Conservation (phyloP, 2,113 vertebrate genomes). For the Trogon surrucura region DNA sequence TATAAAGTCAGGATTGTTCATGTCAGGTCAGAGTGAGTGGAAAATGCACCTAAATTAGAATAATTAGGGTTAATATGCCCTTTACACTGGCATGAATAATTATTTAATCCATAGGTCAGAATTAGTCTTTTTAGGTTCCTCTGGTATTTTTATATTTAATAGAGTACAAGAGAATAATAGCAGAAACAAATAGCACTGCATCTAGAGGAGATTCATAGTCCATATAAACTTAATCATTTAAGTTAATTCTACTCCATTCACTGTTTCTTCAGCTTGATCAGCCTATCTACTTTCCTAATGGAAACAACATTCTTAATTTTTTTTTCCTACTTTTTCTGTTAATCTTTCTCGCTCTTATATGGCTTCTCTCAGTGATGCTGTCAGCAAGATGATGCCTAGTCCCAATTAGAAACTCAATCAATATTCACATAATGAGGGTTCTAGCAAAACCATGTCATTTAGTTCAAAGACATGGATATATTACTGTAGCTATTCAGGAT, state of each 20-base stretch:
- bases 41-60: constrained; percentile 1
- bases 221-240: neutral
- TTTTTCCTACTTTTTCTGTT: neutral
- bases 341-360: neutral
- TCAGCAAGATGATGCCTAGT: constrained; percentile 30
- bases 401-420: constrained; percentile 60
- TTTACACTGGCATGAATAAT: neutral
- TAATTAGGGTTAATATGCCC: neutral
- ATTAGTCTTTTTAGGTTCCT: neutral
- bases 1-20: neutral
- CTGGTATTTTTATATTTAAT: neutral
- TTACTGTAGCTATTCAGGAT: constrained; percentile 48
- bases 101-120: neutral
- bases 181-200: neutral
- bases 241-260: neutral
- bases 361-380: constrained; percentile 3
- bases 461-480: constrained; percentile 57
- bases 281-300: neutral
- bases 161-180: neutral
- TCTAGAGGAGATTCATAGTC: neutral
- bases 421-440: constrained; percentile 52
- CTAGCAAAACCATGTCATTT: constrained; percentile 57
- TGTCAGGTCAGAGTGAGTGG: neutral
- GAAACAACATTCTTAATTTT: neutral
- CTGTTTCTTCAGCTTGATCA: neutral